These are phyloP conservation scores for Omphaloscelis lunosa DNA, from an alignment of 2,888 invertebrate genomes.

Conservation along the genomic window DNA sequence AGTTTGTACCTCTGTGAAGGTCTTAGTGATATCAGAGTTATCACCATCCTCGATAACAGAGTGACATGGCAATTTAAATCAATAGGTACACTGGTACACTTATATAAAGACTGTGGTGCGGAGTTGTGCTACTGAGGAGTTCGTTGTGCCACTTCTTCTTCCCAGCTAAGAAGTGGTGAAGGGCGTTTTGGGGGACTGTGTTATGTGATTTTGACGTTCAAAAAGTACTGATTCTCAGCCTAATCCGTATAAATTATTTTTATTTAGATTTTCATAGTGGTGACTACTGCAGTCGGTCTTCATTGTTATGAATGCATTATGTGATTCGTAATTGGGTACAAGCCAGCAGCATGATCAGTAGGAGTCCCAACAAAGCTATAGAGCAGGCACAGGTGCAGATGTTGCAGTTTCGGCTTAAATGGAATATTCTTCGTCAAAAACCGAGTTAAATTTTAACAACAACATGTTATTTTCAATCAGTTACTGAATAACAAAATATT, in stretches of 20 bases:
- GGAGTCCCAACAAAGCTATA: background rate
- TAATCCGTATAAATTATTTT: too few species aligned
- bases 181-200: too few species aligned
- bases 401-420: background rate
- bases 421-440: background rate
- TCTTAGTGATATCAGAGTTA: background rate
- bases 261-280: too few species aligned
- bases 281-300: background rate
- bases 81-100: too few species aligned
- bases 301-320: background rate
- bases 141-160: too few species aligned
- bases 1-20: constrained; percentile 3
- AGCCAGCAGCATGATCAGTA: background rate
- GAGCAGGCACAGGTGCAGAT: background rate
- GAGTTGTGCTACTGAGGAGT: too few species aligned
- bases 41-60: background rate
- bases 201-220: too few species aligned
- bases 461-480: background rate
- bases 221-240: too few species aligned
- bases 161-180: too few species aligned
- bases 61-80: background rate
- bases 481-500: constrained; percentile 2
- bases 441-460: background rate
- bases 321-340: background rate
- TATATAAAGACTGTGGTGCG: too few species aligned